phyloP scores from a whole-genome alignment of 30 jellyfish, hydroid and myxozoan genomes.

The Hydractinia symbiolongicarpus region DNA sequence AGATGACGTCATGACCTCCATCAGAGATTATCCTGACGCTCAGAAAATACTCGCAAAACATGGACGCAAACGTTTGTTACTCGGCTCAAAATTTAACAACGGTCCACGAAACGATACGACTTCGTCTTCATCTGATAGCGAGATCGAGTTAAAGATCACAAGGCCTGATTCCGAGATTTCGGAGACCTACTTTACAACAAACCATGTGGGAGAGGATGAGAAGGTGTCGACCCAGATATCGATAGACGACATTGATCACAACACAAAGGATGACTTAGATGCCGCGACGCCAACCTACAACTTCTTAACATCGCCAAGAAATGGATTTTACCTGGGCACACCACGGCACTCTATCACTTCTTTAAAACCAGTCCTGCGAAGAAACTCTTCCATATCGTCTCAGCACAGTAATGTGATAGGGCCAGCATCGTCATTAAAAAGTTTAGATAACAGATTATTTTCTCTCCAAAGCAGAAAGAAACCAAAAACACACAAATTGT shows the following conservation, averaged over 20 bases:
- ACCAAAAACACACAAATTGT: not conserved
- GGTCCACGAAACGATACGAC: slow-evolving; percentile 74
- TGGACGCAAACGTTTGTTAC: slow-evolving; percentile 71
- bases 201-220: not conserved
- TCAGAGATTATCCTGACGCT: slow-evolving; percentile 74
- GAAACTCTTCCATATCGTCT: not conserved
- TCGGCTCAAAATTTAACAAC: slow-evolving; percentile 44
- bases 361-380: not conserved
- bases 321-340: slow-evolving; percentile 15
- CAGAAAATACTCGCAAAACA: slow-evolving; percentile 73
- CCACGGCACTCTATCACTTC: not conserved
- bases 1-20: slow-evolving; percentile 81
- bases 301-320: slow-evolving; percentile 19
- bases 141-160: slow-evolving; percentile 23
- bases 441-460: not conserved
- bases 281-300: not conserved
- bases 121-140: slow-evolving; percentile 26
- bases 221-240: not conserved
- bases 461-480: not conserved
- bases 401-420: slow-evolving; percentile 17
- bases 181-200: slow-evolving; percentile 12
- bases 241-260: not conserved
- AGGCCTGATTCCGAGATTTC: slow-evolving; percentile 16
- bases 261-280: not conserved
- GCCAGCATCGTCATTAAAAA: slow-evolving; percentile 20